phyloP scores from a whole-genome alignment of 92 coral and sea anemone species.

The Galaxea fascicularis region DNA sequence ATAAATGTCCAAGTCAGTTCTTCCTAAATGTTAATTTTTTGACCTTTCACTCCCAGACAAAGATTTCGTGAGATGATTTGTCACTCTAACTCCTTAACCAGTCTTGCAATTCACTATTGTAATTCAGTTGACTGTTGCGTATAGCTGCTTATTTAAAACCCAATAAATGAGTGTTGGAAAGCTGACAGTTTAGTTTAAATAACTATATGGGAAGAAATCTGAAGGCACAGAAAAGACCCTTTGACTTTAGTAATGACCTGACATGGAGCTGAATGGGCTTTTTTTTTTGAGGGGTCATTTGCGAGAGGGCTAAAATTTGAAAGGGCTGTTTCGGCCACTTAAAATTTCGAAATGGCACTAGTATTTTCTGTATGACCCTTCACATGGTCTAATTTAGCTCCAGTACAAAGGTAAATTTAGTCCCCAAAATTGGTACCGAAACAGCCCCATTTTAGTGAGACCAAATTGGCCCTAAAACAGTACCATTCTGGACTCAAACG shows the following conservation, averaged over 20 bases:
- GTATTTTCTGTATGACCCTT: conserved; percentile 44
- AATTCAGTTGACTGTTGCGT: not conserved
- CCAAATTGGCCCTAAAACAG: conserved; percentile 49
- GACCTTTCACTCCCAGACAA: too few species aligned
- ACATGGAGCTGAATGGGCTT: conserved; percentile 51
- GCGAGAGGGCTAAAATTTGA: conserved; percentile 50
- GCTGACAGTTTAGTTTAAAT: not conserved
- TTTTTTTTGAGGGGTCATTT: conserved; percentile 49
- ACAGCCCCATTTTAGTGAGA: conserved; percentile 37
- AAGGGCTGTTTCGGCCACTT: conserved; percentile 54
- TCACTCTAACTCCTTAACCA: too few species aligned
- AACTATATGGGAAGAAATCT: not conserved
- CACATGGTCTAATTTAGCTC: conserved; percentile 53
- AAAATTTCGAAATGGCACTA: conserved; percentile 49
- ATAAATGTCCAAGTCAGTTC: too few species aligned
- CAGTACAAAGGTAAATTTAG: too few species aligned
- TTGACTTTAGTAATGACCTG: conserved; percentile 8
- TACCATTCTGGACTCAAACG: conserved; percentile 57
- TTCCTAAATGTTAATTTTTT: too few species aligned
- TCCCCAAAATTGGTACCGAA: conserved; percentile 23
- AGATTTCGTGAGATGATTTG: too few species aligned
- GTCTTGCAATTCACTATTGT: not conserved
- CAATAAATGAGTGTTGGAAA: not conserved
- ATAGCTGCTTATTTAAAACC: not conserved
- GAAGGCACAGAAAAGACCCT: too few species aligned